These are phyloP conservation scores for Caenorhabditis inopinata DNA, from an alignment of 1,140 invertebrate genomes.

Conservation along the genomic window DNA sequence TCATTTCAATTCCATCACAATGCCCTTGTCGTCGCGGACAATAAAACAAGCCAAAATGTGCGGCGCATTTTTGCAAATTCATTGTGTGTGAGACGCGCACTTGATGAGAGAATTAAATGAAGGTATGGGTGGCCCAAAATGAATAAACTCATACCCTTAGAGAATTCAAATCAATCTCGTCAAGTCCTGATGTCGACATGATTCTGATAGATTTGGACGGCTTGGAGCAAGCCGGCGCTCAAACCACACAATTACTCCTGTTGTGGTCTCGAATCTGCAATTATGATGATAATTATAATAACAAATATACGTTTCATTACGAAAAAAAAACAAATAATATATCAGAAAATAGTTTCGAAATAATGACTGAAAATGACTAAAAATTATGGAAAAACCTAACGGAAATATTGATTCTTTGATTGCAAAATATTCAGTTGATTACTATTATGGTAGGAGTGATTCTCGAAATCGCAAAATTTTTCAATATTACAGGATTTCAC, in stretches of 20 bases:
- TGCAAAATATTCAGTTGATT: no score
- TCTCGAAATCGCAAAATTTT: no score
- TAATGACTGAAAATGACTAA: neutral
- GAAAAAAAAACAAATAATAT: no score
- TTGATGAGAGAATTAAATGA: neutral
- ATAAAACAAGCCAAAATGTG: neutral
- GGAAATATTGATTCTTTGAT: no score
- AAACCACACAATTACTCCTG: neutral
- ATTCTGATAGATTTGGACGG: neutral
- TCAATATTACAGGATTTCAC: no score
- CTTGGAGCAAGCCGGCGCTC: neutral
- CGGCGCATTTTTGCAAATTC: neutral
- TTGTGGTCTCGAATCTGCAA: neutral
- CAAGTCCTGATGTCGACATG: conserved; percentile 27
- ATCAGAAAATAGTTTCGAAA: no score
- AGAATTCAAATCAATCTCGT: conserved; percentile 22
- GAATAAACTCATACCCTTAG: neutral
- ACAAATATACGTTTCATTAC: no score
- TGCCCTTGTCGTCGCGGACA: neutral
- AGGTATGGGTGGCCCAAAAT: neutral
- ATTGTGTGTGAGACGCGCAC: no score
- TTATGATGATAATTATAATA: no score
- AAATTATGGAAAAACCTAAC: neutral
- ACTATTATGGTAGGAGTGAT: no score
- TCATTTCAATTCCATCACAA: neutral